Evolutionary conservation across 2,113 vertebrate species (phyloP), one percentile per base, ranked within the genome.

Genomic region (Entomyzon cyanotis): DNA sequence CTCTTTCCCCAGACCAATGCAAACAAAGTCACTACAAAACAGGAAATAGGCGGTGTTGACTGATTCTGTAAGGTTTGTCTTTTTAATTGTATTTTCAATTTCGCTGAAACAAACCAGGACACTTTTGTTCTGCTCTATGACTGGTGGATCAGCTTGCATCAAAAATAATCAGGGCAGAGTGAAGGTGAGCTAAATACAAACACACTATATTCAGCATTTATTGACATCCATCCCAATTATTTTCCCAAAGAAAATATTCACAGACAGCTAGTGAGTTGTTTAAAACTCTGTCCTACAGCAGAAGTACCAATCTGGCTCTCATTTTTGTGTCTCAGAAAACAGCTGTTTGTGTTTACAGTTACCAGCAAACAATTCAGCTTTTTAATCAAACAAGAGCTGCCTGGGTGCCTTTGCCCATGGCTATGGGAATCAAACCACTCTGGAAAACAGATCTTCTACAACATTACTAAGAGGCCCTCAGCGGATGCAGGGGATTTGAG

Each of bases 391-490:
- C 91, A 90, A 95, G 86, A 90, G 75, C 82, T 89, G 78, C 87
- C 80, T 77, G 95, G 93, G 84, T 94, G 91, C 95, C 90, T 94
- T 95, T 95, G 95, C 91, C 92, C 63, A 63, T 60, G 93, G 97
- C 95, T 94, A 87, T 84, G 87, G 94, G 96, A 97, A 97, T 95
- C 94, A 93, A 96, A 95, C 97, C 96, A 97, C 81, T 69, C 85
- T 97, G 96, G 94, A 97, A 97, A 95, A 87, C 91, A 95, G 96
- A 94, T 89, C 94, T 96, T 94, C 95, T 96, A 97, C 89, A 89
- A 64, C 94, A 96, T 95, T 86, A 94, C 76, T 86, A 90, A 93
- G 92, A 94, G 85, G 84, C 87, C 84, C 93, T 82, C 79, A 87
- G 92, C 27, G 56, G 97, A 98, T 95, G 93, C 85, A 96, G 92